phyloP scores from a whole-genome alignment of 2,113 vertebrate genomes.

The Phalacrocorax carbo region DNA sequence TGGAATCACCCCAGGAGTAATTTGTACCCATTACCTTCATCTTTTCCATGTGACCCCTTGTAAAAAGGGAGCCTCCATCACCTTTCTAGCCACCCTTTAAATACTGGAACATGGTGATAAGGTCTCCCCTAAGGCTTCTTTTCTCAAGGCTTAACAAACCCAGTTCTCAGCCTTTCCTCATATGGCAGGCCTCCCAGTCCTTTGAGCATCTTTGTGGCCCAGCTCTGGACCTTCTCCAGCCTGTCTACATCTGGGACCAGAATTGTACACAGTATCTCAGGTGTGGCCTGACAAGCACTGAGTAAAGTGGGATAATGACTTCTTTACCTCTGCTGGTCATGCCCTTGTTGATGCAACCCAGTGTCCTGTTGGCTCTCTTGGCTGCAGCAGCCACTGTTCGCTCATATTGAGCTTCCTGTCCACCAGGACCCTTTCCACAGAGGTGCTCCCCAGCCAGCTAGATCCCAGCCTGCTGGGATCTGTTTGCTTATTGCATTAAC shows the following conservation, averaged over 20 bases:
- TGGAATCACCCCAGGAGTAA: not conserved
- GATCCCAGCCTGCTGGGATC: not conserved
- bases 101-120: not conserved
- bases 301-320: not conserved
- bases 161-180: not conserved
- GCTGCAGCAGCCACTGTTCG: not conserved
- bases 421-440: not conserved
- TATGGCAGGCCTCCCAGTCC: not conserved
- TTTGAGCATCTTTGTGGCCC: not conserved
- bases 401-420: not conserved
- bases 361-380: not conserved
- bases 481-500: not conserved
- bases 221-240: not conserved
- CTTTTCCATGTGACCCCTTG: not conserved
- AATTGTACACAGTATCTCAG: not conserved
- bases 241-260: not conserved
- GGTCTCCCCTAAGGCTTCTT: not conserved
- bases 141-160: not conserved
- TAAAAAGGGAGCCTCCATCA: not conserved
- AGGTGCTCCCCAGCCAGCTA: not conserved
- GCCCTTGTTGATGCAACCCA: not conserved
- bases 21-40: not conserved
- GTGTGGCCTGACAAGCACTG: not conserved
- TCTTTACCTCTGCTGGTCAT: not conserved
- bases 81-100: not conserved